Base-by-base conservation (phyloP, 2,888 invertebrate genomes). In the Patella caerulea region DNA sequence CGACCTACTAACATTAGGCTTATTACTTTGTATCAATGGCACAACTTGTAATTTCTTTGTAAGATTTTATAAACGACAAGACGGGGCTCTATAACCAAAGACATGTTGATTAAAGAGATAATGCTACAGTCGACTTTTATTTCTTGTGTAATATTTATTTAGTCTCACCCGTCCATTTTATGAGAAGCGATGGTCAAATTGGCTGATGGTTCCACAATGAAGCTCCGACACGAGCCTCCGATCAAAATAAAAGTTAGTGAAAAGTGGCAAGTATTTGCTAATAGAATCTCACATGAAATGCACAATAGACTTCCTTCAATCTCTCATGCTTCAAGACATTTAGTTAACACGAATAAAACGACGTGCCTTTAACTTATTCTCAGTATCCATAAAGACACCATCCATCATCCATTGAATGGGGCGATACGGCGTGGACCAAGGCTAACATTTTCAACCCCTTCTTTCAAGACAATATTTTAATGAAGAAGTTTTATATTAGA, bases 161-260 rank as follows among this genome's bases (percentile, higher is more conserved):
- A 65, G 65, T 65, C 65, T 24, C 65, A 24, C 19, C 65, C 65
- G 19, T 65, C 65, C 65, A 65, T 19, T 65, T 65, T 65, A 65
- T 65, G 65, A 24, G 24, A 65, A 65, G 65, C 24, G 65, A 65
- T 65, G 65, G 65, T 65, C 65, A 65, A 65, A 65, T 65, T 65
- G 65, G 19, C 65, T 65, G 65, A 65, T 19, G 65, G 65, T 24
- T 65, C 65, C 65, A 65, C 65, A 65, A 65, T 65, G 65, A 24
- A 9, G 19, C 19, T 65, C 65, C 65, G 65, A 65, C 65, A 65
- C 65, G 65, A 65, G 65, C 24, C 65, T 19, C 65, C 65, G 65
- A 65, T 65, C 65, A 65, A 65, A 65, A 65, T 65, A 65, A 65
- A 65, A 65, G 19, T 65, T 65, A 65, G 65, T 65, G 65, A 65